Evolutionary conservation across 2,888 invertebrate genomes (phyloP).

Genomic region (Drosophila testacea): DNA sequence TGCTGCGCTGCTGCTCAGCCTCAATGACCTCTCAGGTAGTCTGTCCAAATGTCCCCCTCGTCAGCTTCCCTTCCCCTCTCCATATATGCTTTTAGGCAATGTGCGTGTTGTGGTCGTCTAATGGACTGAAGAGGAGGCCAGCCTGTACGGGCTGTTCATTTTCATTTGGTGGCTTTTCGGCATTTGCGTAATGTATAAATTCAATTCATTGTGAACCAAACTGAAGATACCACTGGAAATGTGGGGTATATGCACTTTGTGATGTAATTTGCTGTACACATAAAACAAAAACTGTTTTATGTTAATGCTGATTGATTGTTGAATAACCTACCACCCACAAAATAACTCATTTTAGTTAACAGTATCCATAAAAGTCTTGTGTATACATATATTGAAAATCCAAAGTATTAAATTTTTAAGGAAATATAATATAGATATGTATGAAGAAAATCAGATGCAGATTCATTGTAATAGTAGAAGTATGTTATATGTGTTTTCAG

Average conservation of each 20-base stretch:
- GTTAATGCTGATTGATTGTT: no score
- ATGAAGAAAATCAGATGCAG: no score
- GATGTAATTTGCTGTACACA: not conserved
- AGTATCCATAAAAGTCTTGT: no score
- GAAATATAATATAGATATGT: no score
- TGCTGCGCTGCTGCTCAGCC: constrained; percentile 41
- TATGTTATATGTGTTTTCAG: no score
- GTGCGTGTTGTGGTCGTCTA: constrained; percentile 53
- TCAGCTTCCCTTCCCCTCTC: not conserved
- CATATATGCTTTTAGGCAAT: constrained; percentile 39
- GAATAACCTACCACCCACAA: no score
- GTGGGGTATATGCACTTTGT: not conserved
- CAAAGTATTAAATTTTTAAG: no score
- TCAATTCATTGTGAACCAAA: constrained; percentile 56
- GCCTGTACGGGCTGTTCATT: constrained; percentile 52
- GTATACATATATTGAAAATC: no score
- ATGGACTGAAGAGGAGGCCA: constrained; percentile 27
- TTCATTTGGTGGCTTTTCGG: constrained; percentile 51
- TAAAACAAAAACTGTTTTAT: not conserved
- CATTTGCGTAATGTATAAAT: constrained; percentile 66
- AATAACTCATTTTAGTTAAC: no score
- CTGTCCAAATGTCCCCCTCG: constrained; percentile 5
- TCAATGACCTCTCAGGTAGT: constrained; percentile 38
- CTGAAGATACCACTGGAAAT: not conserved
- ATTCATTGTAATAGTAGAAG: no score